Conservation (phyloP, 2,888 invertebrate species). For the Myopa testacea region DNA sequence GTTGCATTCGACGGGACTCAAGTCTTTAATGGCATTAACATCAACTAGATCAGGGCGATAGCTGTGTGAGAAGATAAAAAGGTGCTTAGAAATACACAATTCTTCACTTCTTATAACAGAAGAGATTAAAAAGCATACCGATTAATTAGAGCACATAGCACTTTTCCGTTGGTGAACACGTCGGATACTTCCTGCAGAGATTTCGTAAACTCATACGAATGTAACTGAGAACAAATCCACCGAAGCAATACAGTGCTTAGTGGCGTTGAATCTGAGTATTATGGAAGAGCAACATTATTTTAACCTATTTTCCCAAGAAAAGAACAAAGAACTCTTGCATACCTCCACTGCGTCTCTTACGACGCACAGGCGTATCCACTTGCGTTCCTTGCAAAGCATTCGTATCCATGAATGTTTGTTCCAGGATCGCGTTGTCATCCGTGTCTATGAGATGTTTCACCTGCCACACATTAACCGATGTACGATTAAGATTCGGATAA, state of each 20-base stretch:
- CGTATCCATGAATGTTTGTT: conserved; percentile 69
- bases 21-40: conserved; percentile 74
- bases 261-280: conserved; percentile 59
- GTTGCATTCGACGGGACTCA: conserved; percentile 77
- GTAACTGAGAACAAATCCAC: conserved; percentile 67
- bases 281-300: neutral
- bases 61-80: conserved; percentile 68
- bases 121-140: conserved; percentile 54
- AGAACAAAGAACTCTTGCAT: conserved; percentile 28
- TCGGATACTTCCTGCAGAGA: conserved; percentile 66
- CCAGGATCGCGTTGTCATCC: conserved; percentile 75
- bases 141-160: conserved; percentile 66
- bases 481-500: conserved; percentile 84
- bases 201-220: conserved; percentile 61
- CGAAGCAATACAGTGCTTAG: conserved; percentile 64
- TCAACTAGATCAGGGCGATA: conserved; percentile 93
- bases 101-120: neutral
- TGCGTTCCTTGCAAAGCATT: conserved; percentile 73
- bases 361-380: conserved; percentile 72
- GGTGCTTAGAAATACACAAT: neutral
- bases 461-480: conserved; percentile 81
- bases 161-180: conserved; percentile 66
- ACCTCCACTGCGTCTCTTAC: conserved; percentile 67
- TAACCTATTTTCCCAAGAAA: conserved; percentile 17
- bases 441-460: conserved; percentile 79